These are phyloP conservation scores for Cettia cetti DNA, from an alignment of 2,113 vertebrate species.

Conservation along the genomic window DNA sequence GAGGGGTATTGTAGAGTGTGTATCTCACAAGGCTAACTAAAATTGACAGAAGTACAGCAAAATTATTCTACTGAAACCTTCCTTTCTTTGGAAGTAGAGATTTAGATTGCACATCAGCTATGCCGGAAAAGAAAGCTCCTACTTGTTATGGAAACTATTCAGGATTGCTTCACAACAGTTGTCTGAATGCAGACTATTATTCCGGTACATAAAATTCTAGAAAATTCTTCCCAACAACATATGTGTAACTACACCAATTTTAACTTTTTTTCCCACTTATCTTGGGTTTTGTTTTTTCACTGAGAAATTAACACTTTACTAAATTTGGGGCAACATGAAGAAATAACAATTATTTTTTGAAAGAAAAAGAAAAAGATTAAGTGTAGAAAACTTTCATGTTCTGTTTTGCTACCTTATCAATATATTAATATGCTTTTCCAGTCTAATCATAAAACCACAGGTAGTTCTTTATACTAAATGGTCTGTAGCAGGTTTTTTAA, in stretches of 20 bases:
- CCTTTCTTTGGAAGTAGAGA: neutral
- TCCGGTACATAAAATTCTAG: neutral
- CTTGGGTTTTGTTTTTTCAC: neutral
- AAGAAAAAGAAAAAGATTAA: neutral
- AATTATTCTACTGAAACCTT: neutral
- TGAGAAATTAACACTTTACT: neutral
- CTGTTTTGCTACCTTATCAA: neutral
- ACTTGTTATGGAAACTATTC: neutral
- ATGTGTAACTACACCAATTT: neutral
- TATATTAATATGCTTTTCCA: neutral
- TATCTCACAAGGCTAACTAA: neutral
- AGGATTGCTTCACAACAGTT: neutral
- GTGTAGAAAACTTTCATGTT: neutral
- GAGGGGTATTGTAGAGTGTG: neutral
- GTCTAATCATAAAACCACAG: neutral
- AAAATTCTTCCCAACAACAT: neutral
- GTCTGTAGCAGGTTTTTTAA: neutral
- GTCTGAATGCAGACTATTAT: neutral
- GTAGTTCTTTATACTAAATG: conserved; percentile 3
- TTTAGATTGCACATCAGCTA: neutral
- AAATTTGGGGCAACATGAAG: neutral
- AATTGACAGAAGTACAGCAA: neutral
- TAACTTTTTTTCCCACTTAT: neutral
- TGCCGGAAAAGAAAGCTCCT: neutral
- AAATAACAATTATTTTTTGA: neutral